A percentile compares a stretch with the other conserved stretches of the same genome.
Evolutionary conservation across 1,140 invertebrate genomes (phyloP).

Genomic region (Saccostrea echinata): DNA sequence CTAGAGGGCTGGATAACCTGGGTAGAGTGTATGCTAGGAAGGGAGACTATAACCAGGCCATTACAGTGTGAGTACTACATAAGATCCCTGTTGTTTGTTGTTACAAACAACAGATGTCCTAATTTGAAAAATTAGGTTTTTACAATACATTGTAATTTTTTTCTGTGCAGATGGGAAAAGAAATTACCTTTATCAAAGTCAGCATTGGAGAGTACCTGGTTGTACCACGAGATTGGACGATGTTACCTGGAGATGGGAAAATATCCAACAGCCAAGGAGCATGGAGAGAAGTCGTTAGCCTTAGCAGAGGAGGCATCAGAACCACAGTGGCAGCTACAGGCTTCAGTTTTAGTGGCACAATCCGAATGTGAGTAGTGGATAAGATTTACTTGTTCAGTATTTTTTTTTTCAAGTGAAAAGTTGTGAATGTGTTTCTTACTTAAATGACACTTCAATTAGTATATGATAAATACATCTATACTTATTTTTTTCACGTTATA

Average conservation of each 20-base stretch:
- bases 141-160: too few relatives aligned
- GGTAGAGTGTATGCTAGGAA: conserved; percentile 73
- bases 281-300: conserved; percentile 74
- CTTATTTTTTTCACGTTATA: neutral
- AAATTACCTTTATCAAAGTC: conserved; percentile 75
- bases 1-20: conserved; percentile 75
- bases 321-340: conserved; percentile 78
- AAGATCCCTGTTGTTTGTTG: too few relatives aligned
- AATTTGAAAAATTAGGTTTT: too few relatives aligned
- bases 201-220: conserved; percentile 76
- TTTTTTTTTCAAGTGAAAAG: neutral
- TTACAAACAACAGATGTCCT: too few relatives aligned
- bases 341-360: conserved; percentile 76
- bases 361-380: conserved; percentile 66
- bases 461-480: too few relatives aligned
- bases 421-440: too few relatives aligned
- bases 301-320: conserved; percentile 74
- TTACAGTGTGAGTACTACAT: conserved; percentile 70
- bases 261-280: conserved; percentile 70
- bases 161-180: conserved; percentile 70
- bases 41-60: conserved; percentile 74
- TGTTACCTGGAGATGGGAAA: conserved; percentile 77
- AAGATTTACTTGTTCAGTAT: neutral
- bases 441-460: too few relatives aligned
- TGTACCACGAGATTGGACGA: conserved; percentile 79